These are phyloP conservation scores for Mythimna ferrago DNA, from an alignment of 2,888 invertebrate species.

Conservation along the genomic window DNA sequence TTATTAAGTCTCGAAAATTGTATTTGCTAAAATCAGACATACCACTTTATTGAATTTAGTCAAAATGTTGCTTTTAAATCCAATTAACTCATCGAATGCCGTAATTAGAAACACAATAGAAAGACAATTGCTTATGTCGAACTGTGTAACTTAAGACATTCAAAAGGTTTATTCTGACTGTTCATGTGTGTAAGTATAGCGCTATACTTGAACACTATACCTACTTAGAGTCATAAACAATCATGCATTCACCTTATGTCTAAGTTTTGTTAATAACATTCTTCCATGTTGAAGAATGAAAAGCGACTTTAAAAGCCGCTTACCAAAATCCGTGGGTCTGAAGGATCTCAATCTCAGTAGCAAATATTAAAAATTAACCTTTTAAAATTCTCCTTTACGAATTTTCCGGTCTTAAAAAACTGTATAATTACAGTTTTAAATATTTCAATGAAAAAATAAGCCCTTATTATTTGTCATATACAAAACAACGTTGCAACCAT, in stretches of 20 bases:
- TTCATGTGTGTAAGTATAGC: too few species aligned
- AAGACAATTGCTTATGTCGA: too few species aligned
- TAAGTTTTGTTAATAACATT: neutral
- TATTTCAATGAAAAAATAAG: neutral
- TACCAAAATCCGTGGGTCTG: neutral
- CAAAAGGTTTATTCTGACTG: too few species aligned
- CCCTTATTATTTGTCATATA: neutral
- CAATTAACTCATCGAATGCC: too few species aligned
- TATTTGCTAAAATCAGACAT: too few species aligned
- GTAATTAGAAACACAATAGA: too few species aligned
- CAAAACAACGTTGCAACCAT: neutral
- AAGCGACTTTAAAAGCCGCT: neutral
- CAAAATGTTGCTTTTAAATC: too few species aligned
- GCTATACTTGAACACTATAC: neutral
- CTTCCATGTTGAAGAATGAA: neutral
- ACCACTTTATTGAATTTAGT: too few species aligned
- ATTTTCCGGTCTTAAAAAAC: neutral
- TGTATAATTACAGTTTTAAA: too few species aligned
- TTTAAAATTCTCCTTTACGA: neutral
- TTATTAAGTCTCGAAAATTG: too few species aligned
- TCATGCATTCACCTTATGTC: neutral
- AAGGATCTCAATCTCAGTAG: neutral
- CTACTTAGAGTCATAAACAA: neutral
- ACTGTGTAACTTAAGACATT: too few species aligned
- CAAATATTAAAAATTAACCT: neutral